A percentile compares a stretch with the other conserved stretches of the same genome.
Conservation (phyloP, 2,888 invertebrate species). For the Vanessa cardui region DNA sequence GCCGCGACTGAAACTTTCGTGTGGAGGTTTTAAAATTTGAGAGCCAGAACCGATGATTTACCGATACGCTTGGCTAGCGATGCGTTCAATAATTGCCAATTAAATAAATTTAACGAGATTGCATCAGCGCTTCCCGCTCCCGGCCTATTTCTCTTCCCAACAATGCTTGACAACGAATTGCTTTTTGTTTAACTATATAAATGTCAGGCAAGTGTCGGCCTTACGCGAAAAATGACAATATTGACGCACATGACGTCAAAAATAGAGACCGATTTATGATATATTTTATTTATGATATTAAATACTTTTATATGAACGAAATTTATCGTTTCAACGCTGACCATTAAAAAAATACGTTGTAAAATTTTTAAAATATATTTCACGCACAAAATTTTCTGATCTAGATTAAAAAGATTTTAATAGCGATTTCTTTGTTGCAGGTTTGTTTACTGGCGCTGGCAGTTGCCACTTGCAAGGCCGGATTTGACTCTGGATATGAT, state of each 20-base stretch:
- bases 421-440: conserved; percentile 53
- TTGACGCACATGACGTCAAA: conserved; percentile 3
- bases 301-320: neutral
- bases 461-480: conserved; percentile 73
- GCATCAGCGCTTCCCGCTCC: conserved; percentile 24
- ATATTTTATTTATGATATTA: conserved; percentile 17
- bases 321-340: neutral
- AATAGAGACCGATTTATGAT: conserved; percentile 13
- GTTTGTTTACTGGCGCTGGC: conserved; percentile 71
- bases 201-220: conserved; percentile 12
- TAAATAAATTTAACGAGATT: conserved; percentile 34
- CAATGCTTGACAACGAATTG: conserved; percentile 24
- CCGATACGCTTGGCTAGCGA: conserved; percentile 22
- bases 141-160: conserved; percentile 28
- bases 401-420: neutral
- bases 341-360: neutral
- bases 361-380: neutral
- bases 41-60: conserved; percentile 20
- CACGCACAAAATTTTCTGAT: neutral
- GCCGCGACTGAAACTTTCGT: conserved; percentile 11
- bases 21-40: conserved; percentile 16
- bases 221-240: conserved; percentile 14
- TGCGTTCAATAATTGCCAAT: conserved; percentile 37
- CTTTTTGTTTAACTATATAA: conserved; percentile 20
- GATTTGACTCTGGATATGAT: conserved; percentile 50